These are phyloP conservation scores for Spilogale gracilis DNA, from an alignment of 2,113 vertebrate genomes.

Conservation along the genomic window DNA sequence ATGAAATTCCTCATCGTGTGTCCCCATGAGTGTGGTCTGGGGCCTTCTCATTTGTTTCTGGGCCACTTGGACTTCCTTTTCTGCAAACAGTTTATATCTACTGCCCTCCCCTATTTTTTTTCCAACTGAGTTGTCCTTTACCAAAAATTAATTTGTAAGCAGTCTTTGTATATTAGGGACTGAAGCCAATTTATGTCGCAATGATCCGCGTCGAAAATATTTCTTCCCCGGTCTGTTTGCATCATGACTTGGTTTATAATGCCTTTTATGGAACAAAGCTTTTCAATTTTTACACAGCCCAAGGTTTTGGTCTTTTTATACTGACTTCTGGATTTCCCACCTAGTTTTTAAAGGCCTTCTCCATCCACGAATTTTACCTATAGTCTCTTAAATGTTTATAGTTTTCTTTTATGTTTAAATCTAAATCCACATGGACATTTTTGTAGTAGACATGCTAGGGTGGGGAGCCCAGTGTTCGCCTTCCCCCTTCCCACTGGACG, in stretches of 20 bases:
- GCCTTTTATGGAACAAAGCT: neutral
- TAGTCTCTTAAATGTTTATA: neutral
- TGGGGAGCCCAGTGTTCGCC: rapidly evolving
- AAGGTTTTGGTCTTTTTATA: neutral
- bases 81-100: neutral
- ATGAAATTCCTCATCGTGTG: neutral
- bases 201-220: neutral
- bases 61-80: neutral
- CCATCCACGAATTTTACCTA: neutral
- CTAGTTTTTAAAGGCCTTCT: neutral
- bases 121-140: neutral
- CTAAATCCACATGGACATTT: neutral
- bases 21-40: neutral
- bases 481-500: neutral
- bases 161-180: slow-evolving; percentile 20
- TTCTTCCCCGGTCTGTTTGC: slow-evolving; percentile 1
- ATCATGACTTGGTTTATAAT: neutral
- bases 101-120: neutral
- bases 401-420: neutral
- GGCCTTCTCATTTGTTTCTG: neutral
- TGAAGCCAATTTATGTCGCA: neutral
- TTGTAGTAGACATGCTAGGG: neutral
- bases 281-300: neutral
- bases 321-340: neutral
- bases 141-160: neutral